These are phyloP conservation scores for Gnathonemus longibarbis DNA, from an alignment of 2,113 vertebrate species.

Conservation along the genomic window DNA sequence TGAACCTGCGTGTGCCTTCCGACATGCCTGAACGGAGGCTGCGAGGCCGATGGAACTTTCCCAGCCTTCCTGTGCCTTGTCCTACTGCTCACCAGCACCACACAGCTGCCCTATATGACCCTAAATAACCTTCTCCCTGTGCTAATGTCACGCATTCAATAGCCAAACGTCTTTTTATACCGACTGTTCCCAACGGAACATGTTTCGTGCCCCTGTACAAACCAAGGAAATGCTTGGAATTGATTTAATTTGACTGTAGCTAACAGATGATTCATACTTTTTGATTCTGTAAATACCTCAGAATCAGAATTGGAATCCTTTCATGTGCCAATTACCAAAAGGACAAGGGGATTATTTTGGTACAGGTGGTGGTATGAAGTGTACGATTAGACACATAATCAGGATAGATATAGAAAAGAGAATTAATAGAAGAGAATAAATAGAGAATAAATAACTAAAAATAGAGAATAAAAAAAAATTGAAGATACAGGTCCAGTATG, in stretches of 20 bases:
- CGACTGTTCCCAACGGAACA: neutral
- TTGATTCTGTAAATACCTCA: neutral
- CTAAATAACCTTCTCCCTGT: neutral
- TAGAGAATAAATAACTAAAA: neutral
- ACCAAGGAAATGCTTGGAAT: neutral
- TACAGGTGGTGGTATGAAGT: neutral
- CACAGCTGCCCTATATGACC: neutral
- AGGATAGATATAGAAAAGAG: neutral
- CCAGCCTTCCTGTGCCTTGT: neutral
- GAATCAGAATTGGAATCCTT: neutral
- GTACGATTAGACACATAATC: neutral
- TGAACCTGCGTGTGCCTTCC: neutral
- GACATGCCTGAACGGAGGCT: neutral
- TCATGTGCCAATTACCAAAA: neutral
- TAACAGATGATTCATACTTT: neutral
- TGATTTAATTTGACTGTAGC: neutral
- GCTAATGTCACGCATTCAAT: neutral
- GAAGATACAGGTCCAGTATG: neutral
- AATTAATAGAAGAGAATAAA: neutral
- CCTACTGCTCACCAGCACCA: neutral
- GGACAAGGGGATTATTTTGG: neutral
- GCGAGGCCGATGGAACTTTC: neutral
- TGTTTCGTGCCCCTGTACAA: neutral
- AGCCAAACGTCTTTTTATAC: neutral
- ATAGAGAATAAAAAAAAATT: neutral